Conservation (phyloP, 1,140 invertebrate species). For the Chironomus striatipennis region DNA sequence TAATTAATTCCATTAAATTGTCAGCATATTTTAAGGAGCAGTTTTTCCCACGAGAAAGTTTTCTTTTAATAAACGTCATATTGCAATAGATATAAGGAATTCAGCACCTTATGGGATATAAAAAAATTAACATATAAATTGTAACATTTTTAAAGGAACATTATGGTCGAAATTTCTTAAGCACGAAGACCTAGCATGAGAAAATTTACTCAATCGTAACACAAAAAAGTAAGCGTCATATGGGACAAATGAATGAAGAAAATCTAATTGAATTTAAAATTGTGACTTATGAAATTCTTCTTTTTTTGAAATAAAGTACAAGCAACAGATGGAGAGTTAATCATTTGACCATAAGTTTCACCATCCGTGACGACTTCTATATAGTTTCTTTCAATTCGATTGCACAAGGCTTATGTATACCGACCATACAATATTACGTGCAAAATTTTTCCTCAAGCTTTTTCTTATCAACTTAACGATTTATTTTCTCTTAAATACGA, state of each 20-base stretch:
- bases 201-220: slow-evolving; percentile 5
- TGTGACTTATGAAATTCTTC: slow-evolving; percentile 10
- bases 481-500: no score
- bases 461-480: no score
- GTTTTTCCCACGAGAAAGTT: not conserved
- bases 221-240: not conserved
- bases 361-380: not conserved
- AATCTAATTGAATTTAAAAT: slow-evolving; percentile 6
- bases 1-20: not conserved
- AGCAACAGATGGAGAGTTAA: not conserved
- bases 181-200: not conserved
- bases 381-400: no score
- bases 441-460: no score
- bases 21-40: not conserved
- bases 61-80: no score
- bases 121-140: no score
- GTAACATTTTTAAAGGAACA: no score
- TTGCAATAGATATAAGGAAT: no score
- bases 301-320: not conserved
- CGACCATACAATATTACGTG: no score
- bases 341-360: slow-evolving; percentile 13
- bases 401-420: no score
- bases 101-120: no score
- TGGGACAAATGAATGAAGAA: not conserved
- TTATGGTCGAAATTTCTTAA: no score